phyloP scores from a whole-genome alignment of 2,113 vertebrate species.

The Erythrolamprus reginae region DNA sequence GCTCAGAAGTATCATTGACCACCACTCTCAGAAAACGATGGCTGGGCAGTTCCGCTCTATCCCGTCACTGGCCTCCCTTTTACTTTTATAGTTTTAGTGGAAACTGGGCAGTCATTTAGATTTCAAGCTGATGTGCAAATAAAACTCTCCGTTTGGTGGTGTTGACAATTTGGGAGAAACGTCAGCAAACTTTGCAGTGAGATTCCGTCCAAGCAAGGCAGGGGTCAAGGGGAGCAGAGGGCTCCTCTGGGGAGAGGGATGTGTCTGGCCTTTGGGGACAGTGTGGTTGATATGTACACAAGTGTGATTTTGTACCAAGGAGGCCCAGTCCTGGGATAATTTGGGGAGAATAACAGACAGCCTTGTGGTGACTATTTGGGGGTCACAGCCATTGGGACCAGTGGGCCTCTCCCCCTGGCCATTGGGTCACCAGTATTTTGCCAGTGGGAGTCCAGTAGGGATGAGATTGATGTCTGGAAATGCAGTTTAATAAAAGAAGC shows the following conservation, averaged over 20 bases:
- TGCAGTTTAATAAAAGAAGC: neutral
- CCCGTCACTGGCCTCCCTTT: neutral
- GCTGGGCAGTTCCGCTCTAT: neutral
- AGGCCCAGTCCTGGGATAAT: neutral
- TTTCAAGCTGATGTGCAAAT: neutral
- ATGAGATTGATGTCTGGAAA: neutral
- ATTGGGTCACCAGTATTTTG: neutral
- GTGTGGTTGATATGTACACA: neutral
- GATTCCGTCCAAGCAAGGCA: neutral
- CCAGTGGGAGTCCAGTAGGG: neutral
- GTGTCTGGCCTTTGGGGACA: neutral
- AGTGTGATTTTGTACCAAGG: neutral
- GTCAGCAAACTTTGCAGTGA: neutral
- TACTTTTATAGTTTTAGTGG: neutral
- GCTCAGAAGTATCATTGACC: neutral
- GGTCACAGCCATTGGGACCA: neutral
- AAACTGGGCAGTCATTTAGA: neutral
- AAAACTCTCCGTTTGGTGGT: neutral
- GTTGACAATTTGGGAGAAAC: neutral
- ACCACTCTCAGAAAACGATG: neutral
- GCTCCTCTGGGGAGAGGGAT: neutral
- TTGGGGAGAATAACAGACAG: neutral
- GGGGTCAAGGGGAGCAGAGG: neutral
- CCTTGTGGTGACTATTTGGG: neutral
- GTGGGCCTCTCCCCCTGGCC: neutral